Percentiles rank a stretch among this genome's conserved stretches.
Conservation (phyloP, 2,797 vertebrate species). For the Hippoglossus hippoglossus region DNA sequence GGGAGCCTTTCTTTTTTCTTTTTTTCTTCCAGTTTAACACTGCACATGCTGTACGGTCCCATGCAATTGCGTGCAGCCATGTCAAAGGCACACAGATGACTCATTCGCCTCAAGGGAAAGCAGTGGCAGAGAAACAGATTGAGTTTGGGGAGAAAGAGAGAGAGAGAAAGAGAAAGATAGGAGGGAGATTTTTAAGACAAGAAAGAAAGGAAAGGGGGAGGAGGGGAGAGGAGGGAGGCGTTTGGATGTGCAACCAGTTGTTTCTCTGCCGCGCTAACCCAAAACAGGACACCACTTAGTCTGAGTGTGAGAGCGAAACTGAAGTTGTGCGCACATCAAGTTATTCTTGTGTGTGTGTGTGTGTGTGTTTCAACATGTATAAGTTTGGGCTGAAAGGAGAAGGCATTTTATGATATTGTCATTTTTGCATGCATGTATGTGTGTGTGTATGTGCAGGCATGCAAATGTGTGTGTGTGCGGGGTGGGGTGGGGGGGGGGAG, state of each 20-base stretch:
- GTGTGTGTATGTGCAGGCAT: not conserved
- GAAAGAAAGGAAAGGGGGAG: slow-evolving; percentile 21
- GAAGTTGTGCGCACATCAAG: slow-evolving; percentile 12
- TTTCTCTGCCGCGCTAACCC: slow-evolving; percentile 65
- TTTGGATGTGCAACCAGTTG: slow-evolving; percentile 60
- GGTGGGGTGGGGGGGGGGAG: not conserved
- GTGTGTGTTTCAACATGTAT: slow-evolving; percentile 49
- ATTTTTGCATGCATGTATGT: not conserved
- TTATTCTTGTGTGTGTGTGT: slow-evolving; percentile 33
- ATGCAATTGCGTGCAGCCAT: slow-evolving; percentile 65
- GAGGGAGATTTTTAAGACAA: slow-evolving; percentile 6
- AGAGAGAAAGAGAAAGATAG: slow-evolving; percentile 3
- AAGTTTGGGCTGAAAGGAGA: slow-evolving; percentile 38
- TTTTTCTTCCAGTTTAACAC: slow-evolving; percentile 38
- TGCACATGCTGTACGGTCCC: slow-evolving; percentile 37
- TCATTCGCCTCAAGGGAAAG: slow-evolving; percentile 69
- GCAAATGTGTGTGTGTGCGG: not conserved
- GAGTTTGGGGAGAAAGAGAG: slow-evolving; percentile 30
- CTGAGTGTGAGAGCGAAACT: slow-evolving; percentile 28
- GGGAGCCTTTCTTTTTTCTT: slow-evolving; percentile 24
- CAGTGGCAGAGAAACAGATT: slow-evolving; percentile 56
- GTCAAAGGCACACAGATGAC: slow-evolving; percentile 69
- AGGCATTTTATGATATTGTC: slow-evolving; percentile 28
- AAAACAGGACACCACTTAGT: slow-evolving; percentile 65
- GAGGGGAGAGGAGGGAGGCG: slow-evolving; percentile 13